Percentiles rank a stretch among this genome's conserved stretches.
phyloP scores from a whole-genome alignment of 2,888 invertebrate species.

The Loripinus fragilis region DNA sequence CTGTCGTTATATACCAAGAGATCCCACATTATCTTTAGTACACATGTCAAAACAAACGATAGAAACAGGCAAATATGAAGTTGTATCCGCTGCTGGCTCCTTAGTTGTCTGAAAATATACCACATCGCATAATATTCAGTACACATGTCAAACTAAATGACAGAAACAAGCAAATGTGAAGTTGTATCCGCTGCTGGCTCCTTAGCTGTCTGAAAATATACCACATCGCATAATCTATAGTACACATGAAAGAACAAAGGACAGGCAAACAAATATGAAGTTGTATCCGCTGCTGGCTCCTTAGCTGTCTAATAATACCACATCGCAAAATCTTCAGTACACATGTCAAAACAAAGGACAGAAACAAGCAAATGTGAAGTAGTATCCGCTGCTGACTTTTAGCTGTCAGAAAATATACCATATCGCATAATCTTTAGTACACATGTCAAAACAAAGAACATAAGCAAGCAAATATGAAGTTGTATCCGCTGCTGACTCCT shows the following conservation, averaged over 20 bases:
- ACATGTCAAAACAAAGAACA: conserved; percentile 63
- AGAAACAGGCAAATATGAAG: conserved; percentile 70
- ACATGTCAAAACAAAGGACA: too few species aligned
- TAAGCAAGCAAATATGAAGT: conserved; percentile 68
- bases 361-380: too few species aligned
- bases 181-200: conserved; percentile 69
- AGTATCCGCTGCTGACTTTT: too few species aligned
- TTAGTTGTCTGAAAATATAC: conserved; percentile 64
- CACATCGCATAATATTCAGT: conserved; percentile 53
- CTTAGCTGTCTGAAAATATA: conserved; percentile 72
- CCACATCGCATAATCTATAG: too few species aligned
- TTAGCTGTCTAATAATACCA: conserved; percentile 72
- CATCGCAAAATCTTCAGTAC: too few species aligned
- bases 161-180: conserved; percentile 69
- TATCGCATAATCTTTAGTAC: conserved; percentile 64
- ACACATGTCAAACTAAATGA: conserved; percentile 65
- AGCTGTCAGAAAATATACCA: too few species aligned
- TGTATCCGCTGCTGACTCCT: conserved; percentile 70
- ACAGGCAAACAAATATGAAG: too few species aligned
- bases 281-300: conserved; percentile 70
- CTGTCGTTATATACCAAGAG: conserved; percentile 61
- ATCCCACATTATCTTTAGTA: conserved; percentile 66
- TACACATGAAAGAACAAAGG: too few species aligned
- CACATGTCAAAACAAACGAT: conserved; percentile 65
- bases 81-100: conserved; percentile 70